A percentile compares a stretch with the other conserved stretches of the same genome.
phyloP scores from a whole-genome alignment of 1,140 invertebrate genomes.

The Hylaeus anthracinus region DNA sequence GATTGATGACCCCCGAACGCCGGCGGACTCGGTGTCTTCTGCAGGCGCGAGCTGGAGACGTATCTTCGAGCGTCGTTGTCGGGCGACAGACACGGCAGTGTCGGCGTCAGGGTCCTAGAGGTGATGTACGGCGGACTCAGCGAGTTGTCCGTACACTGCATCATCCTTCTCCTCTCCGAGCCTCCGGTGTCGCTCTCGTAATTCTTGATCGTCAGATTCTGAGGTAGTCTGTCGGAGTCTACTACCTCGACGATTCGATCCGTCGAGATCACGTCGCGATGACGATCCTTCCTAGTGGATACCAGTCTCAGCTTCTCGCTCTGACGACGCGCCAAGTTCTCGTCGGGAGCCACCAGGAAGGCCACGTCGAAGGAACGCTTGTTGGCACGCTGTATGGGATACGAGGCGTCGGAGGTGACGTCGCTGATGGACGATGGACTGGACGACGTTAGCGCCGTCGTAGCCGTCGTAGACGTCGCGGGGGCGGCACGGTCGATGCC shows the following conservation, averaged over 20 bases:
- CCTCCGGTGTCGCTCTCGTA: constrained; percentile 60
- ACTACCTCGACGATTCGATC: constrained; percentile 49
- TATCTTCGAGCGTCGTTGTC: constrained; percentile 69
- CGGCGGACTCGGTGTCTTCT: constrained; percentile 72
- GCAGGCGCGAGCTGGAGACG: constrained; percentile 58
- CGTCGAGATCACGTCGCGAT: constrained; percentile 47
- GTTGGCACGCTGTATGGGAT: constrained; percentile 75
- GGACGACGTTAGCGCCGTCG: constrained; percentile 57
- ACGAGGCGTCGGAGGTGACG: constrained; percentile 72
- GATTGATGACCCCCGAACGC: constrained; percentile 54
- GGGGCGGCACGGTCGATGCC: constrained; percentile 77
- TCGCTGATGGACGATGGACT: constrained; percentile 65
- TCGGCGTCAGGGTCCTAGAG: constrained; percentile 75
- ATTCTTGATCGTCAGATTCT: constrained; percentile 73
- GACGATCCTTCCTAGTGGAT: constrained; percentile 71
- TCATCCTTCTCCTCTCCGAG: constrained; percentile 57
- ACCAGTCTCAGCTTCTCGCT: constrained; percentile 83
- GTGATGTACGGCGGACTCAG: constrained; percentile 68
- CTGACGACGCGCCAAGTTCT: constrained; percentile 87
- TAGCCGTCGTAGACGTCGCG: constrained; percentile 69
- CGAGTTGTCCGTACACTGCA: constrained; percentile 67
- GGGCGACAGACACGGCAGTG: constrained; percentile 71
- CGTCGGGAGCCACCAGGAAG: constrained; percentile 92
- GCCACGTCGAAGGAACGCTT: constrained; percentile 94
- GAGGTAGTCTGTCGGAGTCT: constrained; percentile 65